Evolutionary conservation across 2,888 invertebrate species (phyloP), one percentile per base, ranked within the genome.

Genomic region (Watsonalla cultraria): DNA sequence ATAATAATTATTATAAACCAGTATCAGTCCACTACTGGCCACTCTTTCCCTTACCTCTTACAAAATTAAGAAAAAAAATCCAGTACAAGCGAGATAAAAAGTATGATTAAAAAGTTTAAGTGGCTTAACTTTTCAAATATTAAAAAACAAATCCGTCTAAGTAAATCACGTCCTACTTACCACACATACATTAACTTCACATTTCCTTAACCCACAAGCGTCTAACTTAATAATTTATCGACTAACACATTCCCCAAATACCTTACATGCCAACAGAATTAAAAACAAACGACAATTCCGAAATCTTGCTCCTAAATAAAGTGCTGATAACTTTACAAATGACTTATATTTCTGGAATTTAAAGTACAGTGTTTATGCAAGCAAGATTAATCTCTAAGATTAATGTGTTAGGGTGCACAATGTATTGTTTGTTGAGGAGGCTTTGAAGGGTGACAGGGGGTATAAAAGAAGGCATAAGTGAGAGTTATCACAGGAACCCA

Each of bases 261-360:
- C 71, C 52, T 80, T 75, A 66, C 75, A 81, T 80, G 68, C 76
- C 69, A 70, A 72, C 70, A 62, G 65, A 70, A 78, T 76, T 72
- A 74, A 82, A 82, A 86, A 81, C 78, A 78, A 74, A 78, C 68
- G 57, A 42, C 65, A 73, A 80, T 82, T 82, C 83, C 82, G 78
- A 82, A 82, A 86, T 85, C 83, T 84, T 73, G 76, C 70, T 74
- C 80, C 81, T 80, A 89, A 90, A 90, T 89, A 90, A 90, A 90
- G 90, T 88, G 86, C 86, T 84, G 90, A 90, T 90, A 90, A 83
- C 78, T 80, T 78, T 82, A 90, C 88, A 89, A 90, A 90, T 90
- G 90, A 88, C 86, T 83, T 87, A 86, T 86, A 80, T 86, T 85
- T 82, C 73, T 81, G 88, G 88, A 86, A 89, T 90, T 86, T 84